Percentiles rank a stretch among this genome's conserved stretches.
Conservation (phyloP, 2,797 vertebrate genomes). For the Amblyraja radiata region DNA sequence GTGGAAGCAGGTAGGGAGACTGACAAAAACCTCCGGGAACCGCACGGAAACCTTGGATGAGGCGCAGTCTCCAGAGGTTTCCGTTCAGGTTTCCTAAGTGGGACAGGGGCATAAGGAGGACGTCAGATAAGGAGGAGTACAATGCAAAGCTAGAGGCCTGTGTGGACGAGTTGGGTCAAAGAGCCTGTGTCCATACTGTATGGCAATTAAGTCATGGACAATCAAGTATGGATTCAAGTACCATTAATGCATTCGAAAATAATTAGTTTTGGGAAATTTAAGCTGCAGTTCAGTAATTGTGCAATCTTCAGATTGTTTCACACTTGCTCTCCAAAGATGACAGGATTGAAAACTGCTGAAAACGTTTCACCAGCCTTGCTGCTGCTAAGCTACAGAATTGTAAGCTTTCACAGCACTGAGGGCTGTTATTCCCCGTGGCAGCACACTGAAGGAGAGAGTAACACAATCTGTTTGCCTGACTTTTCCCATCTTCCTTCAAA, state of each 20-base stretch:
- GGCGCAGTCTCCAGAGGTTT: too few relatives aligned
- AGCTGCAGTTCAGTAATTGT: not conserved
- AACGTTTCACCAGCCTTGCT: too few relatives aligned
- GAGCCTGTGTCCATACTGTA: too few relatives aligned
- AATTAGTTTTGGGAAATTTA: not conserved
- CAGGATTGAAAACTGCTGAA: not conserved
- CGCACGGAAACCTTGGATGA: too few relatives aligned
- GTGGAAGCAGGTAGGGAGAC: too few relatives aligned
- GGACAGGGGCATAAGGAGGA: too few relatives aligned
- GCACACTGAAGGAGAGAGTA: not conserved
- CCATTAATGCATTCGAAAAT: not conserved
- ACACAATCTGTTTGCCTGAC: not conserved
- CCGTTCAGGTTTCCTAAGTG: too few relatives aligned
- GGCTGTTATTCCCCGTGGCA: not conserved
- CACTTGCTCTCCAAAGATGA: not conserved
- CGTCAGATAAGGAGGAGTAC: too few relatives aligned
- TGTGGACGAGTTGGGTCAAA: too few relatives aligned
- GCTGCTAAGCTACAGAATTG: not conserved
- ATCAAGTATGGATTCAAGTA: not conserved
- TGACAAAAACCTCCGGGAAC: too few relatives aligned
- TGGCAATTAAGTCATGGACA: not conserved
- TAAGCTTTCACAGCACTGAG: not conserved
- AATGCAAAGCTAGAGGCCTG: too few relatives aligned
- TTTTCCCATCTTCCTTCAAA: not conserved
- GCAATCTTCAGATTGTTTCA: not conserved